Percentiles rank a stretch among this genome's conserved stretches.
phyloP scores from a whole-genome alignment of 2,888 invertebrate genomes.

The Tetragonisca angustula region DNA sequence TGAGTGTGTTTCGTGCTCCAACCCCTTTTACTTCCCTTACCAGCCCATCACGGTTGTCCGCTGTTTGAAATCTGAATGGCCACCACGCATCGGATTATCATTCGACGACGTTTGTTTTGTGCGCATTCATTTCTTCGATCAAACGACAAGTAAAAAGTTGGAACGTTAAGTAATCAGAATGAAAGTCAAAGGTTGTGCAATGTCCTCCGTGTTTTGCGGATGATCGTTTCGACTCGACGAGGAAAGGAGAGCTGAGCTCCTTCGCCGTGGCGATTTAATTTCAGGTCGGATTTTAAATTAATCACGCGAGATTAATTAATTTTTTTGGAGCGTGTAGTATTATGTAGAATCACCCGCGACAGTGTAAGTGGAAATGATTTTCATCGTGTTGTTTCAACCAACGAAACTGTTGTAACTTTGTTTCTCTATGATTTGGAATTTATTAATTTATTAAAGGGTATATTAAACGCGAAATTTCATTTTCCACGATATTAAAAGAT shows the following conservation, averaged over 20 bases:
- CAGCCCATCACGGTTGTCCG: neutral
- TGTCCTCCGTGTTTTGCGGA: neutral
- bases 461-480: no score
- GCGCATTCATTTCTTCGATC: neutral
- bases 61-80: slow-evolving; percentile 25
- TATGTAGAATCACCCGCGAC: neutral
- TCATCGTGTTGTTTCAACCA: neutral
- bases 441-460: no score
- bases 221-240: neutral
- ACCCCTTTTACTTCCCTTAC: neutral
- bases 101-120: neutral
- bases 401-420: no score
- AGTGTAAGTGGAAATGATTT: neutral
- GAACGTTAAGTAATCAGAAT: neutral
- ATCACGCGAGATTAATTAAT: neutral
- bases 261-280: neutral
- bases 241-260: neutral
- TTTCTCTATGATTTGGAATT: no score
- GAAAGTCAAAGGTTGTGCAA: neutral
- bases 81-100: neutral
- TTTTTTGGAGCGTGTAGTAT: no score
- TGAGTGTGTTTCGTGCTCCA: slow-evolving; percentile 29
- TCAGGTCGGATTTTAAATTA: neutral
- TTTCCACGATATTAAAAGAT: no score
- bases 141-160: neutral